Base-by-base conservation (phyloP, 1,140 invertebrate genomes). In the Leptopilina clavipes region DNA sequence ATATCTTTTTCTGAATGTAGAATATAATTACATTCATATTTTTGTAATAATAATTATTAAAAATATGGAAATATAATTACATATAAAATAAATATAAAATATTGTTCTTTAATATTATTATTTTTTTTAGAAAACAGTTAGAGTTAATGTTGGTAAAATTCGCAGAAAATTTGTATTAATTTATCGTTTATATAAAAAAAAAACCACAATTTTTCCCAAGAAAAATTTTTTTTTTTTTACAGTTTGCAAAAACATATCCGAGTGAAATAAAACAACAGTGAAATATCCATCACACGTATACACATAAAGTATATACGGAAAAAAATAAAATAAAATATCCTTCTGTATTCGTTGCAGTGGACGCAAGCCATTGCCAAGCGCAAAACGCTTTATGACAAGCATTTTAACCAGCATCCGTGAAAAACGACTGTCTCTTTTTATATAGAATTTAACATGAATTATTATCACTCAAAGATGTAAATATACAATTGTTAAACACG, bases 401-500 rank as follows among this genome's bases (percentile, higher is more conserved):
- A 59, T 65, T 65, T 65, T n/a, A 65, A 65, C 59, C 59, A 37
- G 22, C 25, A 37, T n/a, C 19, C 25, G 59, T 31, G 12, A 65
- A 37, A 65, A 65, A 65, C 22, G 12, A 65, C 14, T 65, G 11
- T 65, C 22, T 37, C 59, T 65, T 65, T 65, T 65, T 65, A 65
- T n/a, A n/a, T 65, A 65, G 25, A 65, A 65, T 31, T 65, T 22
- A 31, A 65, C 59, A 14, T 65, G 59, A 65, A 65, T 65, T 65
- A 65, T 65, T 65, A 31, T 37, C 22, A 31, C 59, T 31, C 25
- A 65, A n/a, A 25, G 19, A 31, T 65, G 12, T 10, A 65, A 65
- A 65, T n/a, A n/a, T 7, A 17, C 12, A 65, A 65, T 37, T 25
- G 14, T 65, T 31, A 12, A n/a, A 12, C 14, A 37, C 25, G 0